phyloP scores from a whole-genome alignment of 2,888 invertebrate genomes.

The Spilarctia lutea region DNA sequence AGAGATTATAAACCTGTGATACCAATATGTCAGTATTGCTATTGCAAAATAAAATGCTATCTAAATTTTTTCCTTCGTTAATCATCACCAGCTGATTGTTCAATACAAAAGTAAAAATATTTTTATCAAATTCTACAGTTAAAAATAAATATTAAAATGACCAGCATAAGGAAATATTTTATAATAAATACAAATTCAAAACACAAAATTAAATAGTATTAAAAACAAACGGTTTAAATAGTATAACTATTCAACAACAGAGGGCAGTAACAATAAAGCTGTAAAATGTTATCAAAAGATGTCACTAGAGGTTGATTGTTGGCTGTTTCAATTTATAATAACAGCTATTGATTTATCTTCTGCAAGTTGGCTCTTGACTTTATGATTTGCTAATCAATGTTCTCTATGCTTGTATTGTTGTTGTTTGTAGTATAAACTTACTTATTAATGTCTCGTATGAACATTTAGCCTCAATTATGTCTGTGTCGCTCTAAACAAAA shows the following conservation, averaged over 20 bases:
- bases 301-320: background rate
- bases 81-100: slow-evolving; percentile 52
- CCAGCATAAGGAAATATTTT: too few species aligned
- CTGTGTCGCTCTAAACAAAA: too few species aligned
- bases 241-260: slow-evolving; percentile 48
- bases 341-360: background rate
- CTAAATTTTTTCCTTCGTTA: slow-evolving; percentile 29
- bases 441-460: background rate
- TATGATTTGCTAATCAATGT: background rate
- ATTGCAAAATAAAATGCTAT: slow-evolving; percentile 45
- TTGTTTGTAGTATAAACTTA: background rate
- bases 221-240: background rate
- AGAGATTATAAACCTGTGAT: slow-evolving; percentile 63
- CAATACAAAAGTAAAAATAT: background rate
- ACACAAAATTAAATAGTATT: background rate
- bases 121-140: too few species aligned
- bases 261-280: slow-evolving; percentile 33
- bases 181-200: background rate
- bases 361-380: too few species aligned
- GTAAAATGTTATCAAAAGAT: slow-evolving; percentile 4
- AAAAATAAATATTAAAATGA: too few species aligned
- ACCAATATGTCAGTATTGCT: slow-evolving; percentile 61
- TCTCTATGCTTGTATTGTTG: background rate
- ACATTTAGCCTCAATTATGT: too few species aligned
- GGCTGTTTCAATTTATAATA: background rate